phyloP scores from a whole-genome alignment of 1,140 invertebrate genomes.

The Phymastichus coffea region DNA sequence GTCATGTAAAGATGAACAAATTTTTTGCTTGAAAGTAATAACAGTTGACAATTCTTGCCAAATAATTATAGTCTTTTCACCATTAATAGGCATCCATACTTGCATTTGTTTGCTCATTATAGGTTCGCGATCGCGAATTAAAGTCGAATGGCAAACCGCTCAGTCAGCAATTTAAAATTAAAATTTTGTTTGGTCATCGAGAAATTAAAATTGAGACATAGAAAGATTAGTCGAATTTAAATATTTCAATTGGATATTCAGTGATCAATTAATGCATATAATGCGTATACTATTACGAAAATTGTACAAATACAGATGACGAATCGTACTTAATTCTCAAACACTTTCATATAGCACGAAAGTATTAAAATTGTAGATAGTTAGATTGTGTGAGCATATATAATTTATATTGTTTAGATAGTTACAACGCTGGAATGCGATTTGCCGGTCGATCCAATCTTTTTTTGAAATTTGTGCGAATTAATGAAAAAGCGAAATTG shows the following conservation, averaged over 20 bases:
- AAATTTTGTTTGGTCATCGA: too few relatives aligned
- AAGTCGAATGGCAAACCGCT: conserved; percentile 17
- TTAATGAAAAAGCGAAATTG: conserved; percentile 33
- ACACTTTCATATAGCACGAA: conserved; percentile 3
- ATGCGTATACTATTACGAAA: too few relatives aligned
- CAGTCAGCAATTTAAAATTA: conserved; percentile 7
- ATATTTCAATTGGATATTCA: too few relatives aligned
- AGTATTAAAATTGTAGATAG: conserved; percentile 13
- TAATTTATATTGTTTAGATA: conserved; percentile 5
- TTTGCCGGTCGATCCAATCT: conserved; percentile 31
- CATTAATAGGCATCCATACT: not conserved
- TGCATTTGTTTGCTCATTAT: not conserved
- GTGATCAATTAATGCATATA: too few relatives aligned
- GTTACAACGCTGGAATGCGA: conserved; percentile 28
- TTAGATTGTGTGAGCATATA: not conserved
- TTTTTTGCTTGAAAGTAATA: not conserved
- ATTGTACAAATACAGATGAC: too few relatives aligned
- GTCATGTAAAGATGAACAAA: not conserved
- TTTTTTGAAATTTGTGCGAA: conserved; percentile 26
- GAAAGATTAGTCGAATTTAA: too few relatives aligned
- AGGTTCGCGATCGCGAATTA: not conserved
- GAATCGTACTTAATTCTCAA: not conserved
- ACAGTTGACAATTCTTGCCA: conserved; percentile 18
- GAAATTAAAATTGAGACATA: too few relatives aligned
- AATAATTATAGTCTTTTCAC: conserved; percentile 15